These are phyloP conservation scores for Philonicus albiceps DNA, from an alignment of 2,888 invertebrate species.

Conservation along the genomic window DNA sequence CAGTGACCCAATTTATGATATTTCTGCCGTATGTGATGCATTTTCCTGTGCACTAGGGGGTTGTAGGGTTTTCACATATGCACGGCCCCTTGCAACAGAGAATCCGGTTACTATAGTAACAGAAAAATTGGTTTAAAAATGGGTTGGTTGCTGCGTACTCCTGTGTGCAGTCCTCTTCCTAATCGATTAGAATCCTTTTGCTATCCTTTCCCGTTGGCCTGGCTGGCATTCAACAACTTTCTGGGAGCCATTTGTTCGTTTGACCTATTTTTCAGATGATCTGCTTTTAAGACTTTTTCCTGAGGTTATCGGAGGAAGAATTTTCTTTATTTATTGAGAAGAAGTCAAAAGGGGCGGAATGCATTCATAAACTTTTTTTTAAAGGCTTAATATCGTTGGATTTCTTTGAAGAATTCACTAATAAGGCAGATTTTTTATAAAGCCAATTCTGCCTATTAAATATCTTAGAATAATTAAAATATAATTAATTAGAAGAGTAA, in stretches of 20 bases:
- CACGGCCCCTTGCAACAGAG: not conserved
- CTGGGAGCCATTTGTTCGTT: not conserved
- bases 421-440: not conserved
- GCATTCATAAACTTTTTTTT: not conserved
- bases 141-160: not conserved
- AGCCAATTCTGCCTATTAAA: not conserved
- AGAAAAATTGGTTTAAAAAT: not conserved
- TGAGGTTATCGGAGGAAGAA: not conserved
- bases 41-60: not conserved
- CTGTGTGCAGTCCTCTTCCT: not conserved
- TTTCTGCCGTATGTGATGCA: not conserved
- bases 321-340: not conserved
- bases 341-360: not conserved
- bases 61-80: not conserved
- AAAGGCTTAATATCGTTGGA: not conserved
- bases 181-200: not conserved
- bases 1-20: slow-evolving; percentile 21
- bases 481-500: not conserved
- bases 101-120: not conserved
- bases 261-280: slow-evolving; percentile 1
- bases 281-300: not conserved
- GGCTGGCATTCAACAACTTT: not conserved
- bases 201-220: not conserved
- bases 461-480: not conserved
- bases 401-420: not conserved